These are phyloP conservation scores for Ammodytes marinus DNA, from an alignment of 2,113 vertebrate species.

Conservation along the genomic window DNA sequence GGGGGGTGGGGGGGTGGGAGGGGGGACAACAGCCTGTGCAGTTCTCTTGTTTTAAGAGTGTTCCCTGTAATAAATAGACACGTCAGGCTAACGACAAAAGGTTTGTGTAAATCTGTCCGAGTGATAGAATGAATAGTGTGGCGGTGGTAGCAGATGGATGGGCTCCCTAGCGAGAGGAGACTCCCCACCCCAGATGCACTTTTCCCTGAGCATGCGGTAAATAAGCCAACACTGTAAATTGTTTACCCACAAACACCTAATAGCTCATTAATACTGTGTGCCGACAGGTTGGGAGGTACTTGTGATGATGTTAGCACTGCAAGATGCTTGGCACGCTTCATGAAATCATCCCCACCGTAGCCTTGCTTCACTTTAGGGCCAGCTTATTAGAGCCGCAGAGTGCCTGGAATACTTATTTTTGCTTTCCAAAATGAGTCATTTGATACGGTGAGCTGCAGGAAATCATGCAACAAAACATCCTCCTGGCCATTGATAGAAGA, in stretches of 20 bases:
- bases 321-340: conserved; percentile 67
- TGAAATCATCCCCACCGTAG: conserved; percentile 70
- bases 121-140: conserved; percentile 67
- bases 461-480: conserved; percentile 66
- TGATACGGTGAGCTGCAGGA: conserved; percentile 62
- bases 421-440: conserved; percentile 64
- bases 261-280: conserved; percentile 81
- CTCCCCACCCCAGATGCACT: conserved; percentile 76
- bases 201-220: conserved; percentile 75
- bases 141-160: conserved; percentile 81
- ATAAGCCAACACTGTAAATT: conserved; percentile 78
- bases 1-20: not conserved
- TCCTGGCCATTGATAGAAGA: conserved; percentile 69
- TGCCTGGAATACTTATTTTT: conserved; percentile 47
- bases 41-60: conserved; percentile 64
- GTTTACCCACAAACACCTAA: conserved; percentile 79
- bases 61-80: conserved; percentile 75
- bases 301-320: conserved; percentile 80
- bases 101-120: conserved; percentile 83
- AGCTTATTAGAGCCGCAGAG: conserved; percentile 48
- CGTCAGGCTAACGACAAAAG: conserved; percentile 78
- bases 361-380: conserved; percentile 46
- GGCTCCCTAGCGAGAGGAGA: conserved; percentile 62
- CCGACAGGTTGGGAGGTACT: conserved; percentile 73
- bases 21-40: conserved; percentile 1